These are phyloP conservation scores for Zapus hudsonius DNA, from an alignment of 2,113 vertebrate genomes.

Conservation along the genomic window DNA sequence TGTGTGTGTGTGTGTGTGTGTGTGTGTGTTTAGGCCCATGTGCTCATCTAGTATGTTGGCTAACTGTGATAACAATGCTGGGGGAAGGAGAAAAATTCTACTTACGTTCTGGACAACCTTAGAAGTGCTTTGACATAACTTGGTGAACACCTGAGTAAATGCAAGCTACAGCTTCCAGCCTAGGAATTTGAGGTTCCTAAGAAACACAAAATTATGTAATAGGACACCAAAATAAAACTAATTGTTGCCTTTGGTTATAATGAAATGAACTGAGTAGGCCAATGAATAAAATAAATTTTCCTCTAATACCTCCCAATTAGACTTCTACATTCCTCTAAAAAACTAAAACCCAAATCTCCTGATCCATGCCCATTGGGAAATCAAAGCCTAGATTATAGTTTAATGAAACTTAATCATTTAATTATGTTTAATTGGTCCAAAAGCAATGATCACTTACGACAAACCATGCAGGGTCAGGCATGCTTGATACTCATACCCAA, in stretches of 20 bases:
- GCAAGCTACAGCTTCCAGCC: not conserved
- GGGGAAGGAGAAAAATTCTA: not conserved
- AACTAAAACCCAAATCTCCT: constrained; percentile 28
- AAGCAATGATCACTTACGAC: not conserved
- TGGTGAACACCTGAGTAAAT: not conserved
- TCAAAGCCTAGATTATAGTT: constrained; percentile 40
- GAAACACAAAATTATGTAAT: not conserved
- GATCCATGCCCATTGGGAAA: constrained; percentile 17
- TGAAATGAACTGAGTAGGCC: not conserved
- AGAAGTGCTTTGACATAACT: not conserved
- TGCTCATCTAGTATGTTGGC: not conserved
- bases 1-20: too few relatives aligned
- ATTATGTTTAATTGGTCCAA: constrained; percentile 51
- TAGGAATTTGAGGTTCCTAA: not conserved
- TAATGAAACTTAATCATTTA: constrained; percentile 57
- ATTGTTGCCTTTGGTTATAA: constrained; percentile 9
- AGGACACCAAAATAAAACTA: not conserved
- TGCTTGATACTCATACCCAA: not conserved
- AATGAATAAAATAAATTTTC: not conserved
- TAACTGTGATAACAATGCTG: not conserved
- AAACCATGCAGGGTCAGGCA: not conserved
- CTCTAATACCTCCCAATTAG: not conserved
- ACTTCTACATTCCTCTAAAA: not conserved
- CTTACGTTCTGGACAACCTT: not conserved
- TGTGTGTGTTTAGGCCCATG: not conserved